Conservation (phyloP, 2,888 invertebrate species). For the Chesias legatella region DNA sequence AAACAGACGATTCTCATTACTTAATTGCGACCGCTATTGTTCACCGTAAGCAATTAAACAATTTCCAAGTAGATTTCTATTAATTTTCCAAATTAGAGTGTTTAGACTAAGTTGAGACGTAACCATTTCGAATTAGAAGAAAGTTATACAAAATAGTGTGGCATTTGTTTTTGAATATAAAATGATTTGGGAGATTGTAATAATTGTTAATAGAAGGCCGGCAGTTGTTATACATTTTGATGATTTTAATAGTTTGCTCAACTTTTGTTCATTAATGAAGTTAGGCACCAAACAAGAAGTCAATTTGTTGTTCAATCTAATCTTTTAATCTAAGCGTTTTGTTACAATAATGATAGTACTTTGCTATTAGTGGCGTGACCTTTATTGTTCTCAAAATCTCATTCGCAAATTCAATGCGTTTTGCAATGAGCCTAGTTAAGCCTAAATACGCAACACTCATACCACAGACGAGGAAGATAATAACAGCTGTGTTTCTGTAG, state of each 20-base stretch:
- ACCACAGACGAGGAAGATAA: conserved; percentile 13
- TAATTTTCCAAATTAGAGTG: conserved; percentile 56
- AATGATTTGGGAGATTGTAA: no score
- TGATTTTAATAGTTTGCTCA: no score
- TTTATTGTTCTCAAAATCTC: conserved; percentile 52
- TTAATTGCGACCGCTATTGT: conserved; percentile 73
- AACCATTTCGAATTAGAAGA: conserved; percentile 21
- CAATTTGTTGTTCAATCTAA: conserved; percentile 1
- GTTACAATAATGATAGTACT: conserved; percentile 27
- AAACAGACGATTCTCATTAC: conserved; percentile 69
- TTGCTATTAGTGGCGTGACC: conserved; percentile 47
- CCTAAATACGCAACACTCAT: conserved; percentile 27
- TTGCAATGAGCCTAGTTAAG: conserved; percentile 47
- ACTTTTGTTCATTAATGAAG: no score
- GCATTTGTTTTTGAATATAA: background rate
- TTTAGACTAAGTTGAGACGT: conserved; percentile 30
- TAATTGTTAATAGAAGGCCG: no score
- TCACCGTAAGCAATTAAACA: conserved; percentile 63
- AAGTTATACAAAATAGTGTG: conserved; percentile 14
- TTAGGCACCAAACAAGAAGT: background rate
- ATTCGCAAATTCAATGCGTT: conserved; percentile 53
- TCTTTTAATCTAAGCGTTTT: conserved; percentile 8
- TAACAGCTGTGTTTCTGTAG: background rate
- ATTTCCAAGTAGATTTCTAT: conserved; percentile 67
- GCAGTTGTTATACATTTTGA: no score